Evolutionary conservation across 2,888 invertebrate species (phyloP).

Genomic region (Platerodrilus igneus): DNA sequence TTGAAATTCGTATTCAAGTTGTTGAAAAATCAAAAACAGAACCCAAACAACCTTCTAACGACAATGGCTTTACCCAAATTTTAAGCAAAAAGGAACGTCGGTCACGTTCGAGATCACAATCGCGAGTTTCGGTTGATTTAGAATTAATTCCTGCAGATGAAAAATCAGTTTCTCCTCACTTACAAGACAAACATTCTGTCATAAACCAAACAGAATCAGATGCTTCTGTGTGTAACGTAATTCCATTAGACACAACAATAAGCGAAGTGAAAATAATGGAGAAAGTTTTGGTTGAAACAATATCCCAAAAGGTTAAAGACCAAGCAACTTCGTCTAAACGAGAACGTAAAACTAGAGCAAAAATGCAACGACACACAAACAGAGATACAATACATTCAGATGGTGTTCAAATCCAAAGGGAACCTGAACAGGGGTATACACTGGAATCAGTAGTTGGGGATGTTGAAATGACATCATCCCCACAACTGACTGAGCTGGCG

Average conservation of each 20-base stretch:
- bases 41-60: slow-evolving; percentile 27
- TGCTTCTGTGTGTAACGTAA: no score
- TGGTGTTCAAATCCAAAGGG: no score
- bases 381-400: slow-evolving; percentile 2
- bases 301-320: slow-evolving; percentile 3
- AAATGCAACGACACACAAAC: slow-evolving; percentile 7
- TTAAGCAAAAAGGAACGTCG: slow-evolving; percentile 32
- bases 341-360: slow-evolving; percentile 3
- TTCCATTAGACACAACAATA: no score
- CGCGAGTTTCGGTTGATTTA: background rate
- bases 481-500: no score
- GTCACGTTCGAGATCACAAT: slow-evolving; percentile 38
- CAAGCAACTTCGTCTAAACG: slow-evolving; percentile 7
- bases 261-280: slow-evolving; percentile 8
- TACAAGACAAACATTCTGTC: no score
- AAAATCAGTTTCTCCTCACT: no score
- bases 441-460: no score
- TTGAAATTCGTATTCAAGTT: slow-evolving; percentile 24
- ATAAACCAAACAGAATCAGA: no score
- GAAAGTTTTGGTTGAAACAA: slow-evolving; percentile 1
- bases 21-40: slow-evolving; percentile 22
- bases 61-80: slow-evolving; percentile 37
- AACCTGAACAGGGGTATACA: no score
- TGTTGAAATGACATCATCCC: no score
- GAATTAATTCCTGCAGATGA: background rate